These are phyloP conservation scores for Labrus mixtus DNA, from an alignment of 2,113 vertebrate species.

Conservation along the genomic window DNA sequence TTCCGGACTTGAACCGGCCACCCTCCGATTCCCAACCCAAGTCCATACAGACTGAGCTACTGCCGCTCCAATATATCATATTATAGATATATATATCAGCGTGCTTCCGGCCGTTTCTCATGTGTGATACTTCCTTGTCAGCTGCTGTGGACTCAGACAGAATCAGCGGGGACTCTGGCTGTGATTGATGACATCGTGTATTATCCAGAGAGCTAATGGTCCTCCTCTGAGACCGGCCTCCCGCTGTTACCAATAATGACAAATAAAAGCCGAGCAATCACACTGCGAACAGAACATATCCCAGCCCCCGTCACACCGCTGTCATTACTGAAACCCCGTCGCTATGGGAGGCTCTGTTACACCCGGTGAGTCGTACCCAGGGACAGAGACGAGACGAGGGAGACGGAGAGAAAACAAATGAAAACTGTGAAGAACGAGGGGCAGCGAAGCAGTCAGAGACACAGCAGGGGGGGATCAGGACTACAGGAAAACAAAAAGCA, in stretches of 20 bases:
- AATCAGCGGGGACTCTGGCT: neutral
- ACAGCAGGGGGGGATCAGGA: neutral
- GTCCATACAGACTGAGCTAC: too few relatives aligned
- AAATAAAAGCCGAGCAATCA: conserved; percentile 30
- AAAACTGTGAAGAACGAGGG: neutral
- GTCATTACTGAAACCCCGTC: neutral
- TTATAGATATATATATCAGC: neutral
- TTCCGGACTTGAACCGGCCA: too few relatives aligned
- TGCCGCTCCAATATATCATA: too few relatives aligned
- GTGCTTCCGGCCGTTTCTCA: neutral
- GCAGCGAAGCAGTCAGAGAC: neutral
- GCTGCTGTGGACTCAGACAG: neutral
- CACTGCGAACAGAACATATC: conserved; percentile 10
- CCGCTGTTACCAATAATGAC: conserved; percentile 17
- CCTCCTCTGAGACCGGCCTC: neutral
- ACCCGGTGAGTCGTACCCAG: neutral
- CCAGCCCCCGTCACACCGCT: neutral
- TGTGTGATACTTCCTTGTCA: neutral
- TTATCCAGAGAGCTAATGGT: conserved; percentile 15
- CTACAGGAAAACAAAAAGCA: neutral
- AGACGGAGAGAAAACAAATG: neutral
- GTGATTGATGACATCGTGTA: neutral
- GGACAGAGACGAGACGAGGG: conserved; percentile 1
- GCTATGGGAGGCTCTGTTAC: conserved; percentile 11
- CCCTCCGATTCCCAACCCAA: too few relatives aligned